Conservation (phyloP, 2,888 invertebrate species). For the Cheiracanthium punctorium region DNA sequence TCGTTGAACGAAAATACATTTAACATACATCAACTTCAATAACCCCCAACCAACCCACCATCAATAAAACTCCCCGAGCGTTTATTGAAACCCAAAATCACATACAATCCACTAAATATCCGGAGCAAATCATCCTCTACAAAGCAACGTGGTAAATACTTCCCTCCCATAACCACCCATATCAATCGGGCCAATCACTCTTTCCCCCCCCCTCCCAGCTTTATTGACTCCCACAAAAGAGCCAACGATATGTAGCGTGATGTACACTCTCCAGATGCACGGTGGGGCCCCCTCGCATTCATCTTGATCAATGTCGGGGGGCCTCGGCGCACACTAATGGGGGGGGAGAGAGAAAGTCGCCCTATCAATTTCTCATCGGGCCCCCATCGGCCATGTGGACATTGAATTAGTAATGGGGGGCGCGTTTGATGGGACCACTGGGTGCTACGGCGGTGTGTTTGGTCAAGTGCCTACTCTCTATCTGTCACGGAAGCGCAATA, state of each 20-base stretch:
- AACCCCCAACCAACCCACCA: neutral
- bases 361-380: neutral
- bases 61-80: neutral
- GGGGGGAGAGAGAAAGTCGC: constrained; percentile 18
- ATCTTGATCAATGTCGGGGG: constrained; percentile 59
- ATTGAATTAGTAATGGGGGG: constrained; percentile 59
- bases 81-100: constrained; percentile 15
- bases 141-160: constrained; percentile 13
- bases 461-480: constrained; percentile 36
- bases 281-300: constrained; percentile 31
- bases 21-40: neutral
- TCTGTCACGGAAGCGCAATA: constrained; percentile 1
- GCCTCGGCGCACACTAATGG: constrained; percentile 40
- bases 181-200: constrained; percentile 62
- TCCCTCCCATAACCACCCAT: constrained; percentile 43
- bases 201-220: constrained; percentile 22
- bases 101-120: constrained; percentile 12
- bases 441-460: constrained; percentile 59
- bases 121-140: constrained; percentile 6
- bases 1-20: neutral
- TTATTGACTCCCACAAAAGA: constrained; percentile 8
- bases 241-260: constrained; percentile 10
- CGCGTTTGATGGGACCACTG: constrained; percentile 60
- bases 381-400: constrained; percentile 62
- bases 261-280: constrained; percentile 37